Evolutionary conservation across 2,113 vertebrate species (phyloP).

Genomic region (Corvus hawaiiensis): DNA sequence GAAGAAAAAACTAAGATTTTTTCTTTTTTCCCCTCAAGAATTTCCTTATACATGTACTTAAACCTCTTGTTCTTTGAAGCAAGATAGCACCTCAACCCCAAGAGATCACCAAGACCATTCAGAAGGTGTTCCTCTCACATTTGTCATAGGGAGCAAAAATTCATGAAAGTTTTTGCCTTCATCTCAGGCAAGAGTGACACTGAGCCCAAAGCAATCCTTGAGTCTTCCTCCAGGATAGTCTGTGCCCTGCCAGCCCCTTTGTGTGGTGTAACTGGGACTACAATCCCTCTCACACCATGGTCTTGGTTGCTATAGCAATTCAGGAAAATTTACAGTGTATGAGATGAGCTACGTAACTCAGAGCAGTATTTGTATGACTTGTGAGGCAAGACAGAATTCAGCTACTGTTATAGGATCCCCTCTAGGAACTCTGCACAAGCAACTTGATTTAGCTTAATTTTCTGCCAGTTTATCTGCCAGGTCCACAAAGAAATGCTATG

Average conservation of each 20-base stretch:
- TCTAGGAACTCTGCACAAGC: neutral
- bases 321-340: neutral
- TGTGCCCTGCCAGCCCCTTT: neutral
- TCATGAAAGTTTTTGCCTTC: neutral
- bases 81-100: neutral
- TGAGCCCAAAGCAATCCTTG: neutral
- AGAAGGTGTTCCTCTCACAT: neutral
- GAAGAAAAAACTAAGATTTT: neutral
- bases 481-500: neutral
- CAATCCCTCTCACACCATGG: neutral
- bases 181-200: neutral
- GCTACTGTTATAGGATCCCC: neutral
- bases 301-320: neutral
- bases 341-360: neutral
- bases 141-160: neutral
- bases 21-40: accelerated
- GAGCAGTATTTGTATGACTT: neutral
- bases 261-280: neutral
- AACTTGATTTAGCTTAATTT: neutral
- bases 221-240: neutral
- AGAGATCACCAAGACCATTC: neutral
- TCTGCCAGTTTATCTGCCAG: neutral
- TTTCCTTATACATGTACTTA: neutral
- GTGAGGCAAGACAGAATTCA: neutral
- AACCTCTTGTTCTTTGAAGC: neutral